These are phyloP conservation scores for Ericerus pela DNA, from an alignment of 1,140 invertebrate genomes.

Conservation along the genomic window DNA sequence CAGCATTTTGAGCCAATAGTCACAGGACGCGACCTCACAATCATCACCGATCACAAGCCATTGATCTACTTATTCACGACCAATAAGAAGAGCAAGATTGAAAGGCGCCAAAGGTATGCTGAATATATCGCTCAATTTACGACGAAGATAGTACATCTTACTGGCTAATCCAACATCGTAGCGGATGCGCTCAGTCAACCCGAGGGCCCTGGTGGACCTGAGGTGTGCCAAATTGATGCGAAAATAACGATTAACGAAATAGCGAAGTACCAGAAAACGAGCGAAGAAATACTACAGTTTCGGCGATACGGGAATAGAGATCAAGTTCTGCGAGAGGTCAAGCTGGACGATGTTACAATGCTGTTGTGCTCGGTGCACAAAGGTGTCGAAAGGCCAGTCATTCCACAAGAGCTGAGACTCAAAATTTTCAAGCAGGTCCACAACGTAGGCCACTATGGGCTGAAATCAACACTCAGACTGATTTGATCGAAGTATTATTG, in stretches of 20 bases:
- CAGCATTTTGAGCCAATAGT: slow-evolving; percentile 15
- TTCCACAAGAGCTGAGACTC: background rate
- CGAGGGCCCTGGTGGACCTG: too few relatives aligned
- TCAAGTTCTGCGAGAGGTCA: background rate
- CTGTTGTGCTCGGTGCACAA: background rate
- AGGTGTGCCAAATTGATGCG: background rate
- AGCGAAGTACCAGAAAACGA: background rate
- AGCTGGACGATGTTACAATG: background rate
- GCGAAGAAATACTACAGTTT: background rate
- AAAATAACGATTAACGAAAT: background rate
- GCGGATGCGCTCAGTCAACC: background rate
- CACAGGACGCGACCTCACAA: background rate
- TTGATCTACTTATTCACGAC: background rate
- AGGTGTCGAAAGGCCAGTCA: background rate
- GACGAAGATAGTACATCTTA: background rate
- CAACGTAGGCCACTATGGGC: background rate
- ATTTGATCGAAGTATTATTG: background rate
- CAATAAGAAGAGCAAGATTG: background rate
- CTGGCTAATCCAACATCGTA: background rate
- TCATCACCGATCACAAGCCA: background rate
- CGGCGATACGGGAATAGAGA: background rate
- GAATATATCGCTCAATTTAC: background rate
- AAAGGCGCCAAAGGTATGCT: background rate
- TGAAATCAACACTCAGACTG: background rate
- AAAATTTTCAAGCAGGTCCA: background rate